Evolutionary conservation across 1,140 invertebrate species (phyloP).

Genomic region (Eriocheir sinensis): DNA sequence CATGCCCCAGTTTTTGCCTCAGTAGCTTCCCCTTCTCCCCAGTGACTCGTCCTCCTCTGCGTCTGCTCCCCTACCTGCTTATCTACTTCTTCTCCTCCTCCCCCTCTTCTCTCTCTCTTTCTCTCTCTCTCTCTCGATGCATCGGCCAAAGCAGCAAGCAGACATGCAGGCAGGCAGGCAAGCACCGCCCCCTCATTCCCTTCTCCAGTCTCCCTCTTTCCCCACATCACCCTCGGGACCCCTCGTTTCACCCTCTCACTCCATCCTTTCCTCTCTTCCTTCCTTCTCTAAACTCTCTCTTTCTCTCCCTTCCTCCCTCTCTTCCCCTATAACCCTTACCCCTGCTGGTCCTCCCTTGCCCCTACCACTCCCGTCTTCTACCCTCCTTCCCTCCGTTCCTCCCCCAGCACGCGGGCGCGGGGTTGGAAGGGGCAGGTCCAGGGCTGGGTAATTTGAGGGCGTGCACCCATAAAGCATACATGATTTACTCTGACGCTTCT

Average conservation of each 20-base stretch:
- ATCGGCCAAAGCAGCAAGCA: neutral
- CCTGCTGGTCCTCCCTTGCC: neutral
- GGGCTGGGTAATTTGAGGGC: slow-evolving; percentile 73
- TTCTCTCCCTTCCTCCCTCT: neutral
- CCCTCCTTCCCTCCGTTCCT: neutral
- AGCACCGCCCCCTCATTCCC: neutral
- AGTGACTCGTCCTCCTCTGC: neutral
- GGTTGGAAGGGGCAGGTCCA: slow-evolving; percentile 33
- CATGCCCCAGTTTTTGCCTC: neutral
- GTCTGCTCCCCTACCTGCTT: neutral
- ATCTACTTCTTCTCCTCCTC: neutral
- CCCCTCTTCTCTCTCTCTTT: slow-evolving; percentile 7
- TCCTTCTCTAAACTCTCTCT: neutral
- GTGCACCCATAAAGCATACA: slow-evolving; percentile 74
- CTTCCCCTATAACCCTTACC: neutral
- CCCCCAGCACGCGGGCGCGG: neutral
- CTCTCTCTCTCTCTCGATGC: slow-evolving; percentile 17
- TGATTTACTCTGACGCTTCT: slow-evolving; percentile 76
- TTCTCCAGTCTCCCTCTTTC: neutral
- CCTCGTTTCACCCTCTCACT: slow-evolving; percentile 28
- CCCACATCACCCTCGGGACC: neutral
- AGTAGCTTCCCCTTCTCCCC: neutral
- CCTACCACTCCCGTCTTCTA: neutral
- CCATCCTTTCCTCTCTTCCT: slow-evolving; percentile 31
- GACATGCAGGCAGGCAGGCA: neutral